Conservation (phyloP, 1,140 invertebrate genomes). For the Drosophila santomea region DNA sequence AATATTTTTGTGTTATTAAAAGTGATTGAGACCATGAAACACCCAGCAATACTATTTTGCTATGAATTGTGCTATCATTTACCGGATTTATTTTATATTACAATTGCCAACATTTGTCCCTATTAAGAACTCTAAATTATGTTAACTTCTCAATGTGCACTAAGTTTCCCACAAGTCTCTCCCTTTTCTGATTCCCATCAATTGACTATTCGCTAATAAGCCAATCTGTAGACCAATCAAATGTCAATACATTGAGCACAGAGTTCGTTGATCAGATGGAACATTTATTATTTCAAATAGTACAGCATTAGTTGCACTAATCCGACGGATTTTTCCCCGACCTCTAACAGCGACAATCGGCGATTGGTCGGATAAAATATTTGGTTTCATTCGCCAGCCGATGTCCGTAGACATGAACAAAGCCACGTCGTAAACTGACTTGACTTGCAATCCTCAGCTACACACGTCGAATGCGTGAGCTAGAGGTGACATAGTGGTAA, state of each 20-base stretch:
- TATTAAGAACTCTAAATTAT: neutral
- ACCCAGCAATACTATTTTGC: neutral
- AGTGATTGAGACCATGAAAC: neutral
- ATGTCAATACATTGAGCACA: slow-evolving; percentile 69
- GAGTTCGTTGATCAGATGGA: slow-evolving; percentile 55
- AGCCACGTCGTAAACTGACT: slow-evolving; percentile 67
- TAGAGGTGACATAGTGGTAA: slow-evolving; percentile 15
- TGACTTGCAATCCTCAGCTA: slow-evolving; percentile 27
- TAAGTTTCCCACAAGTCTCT: slow-evolving; percentile 3
- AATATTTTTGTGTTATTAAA: slow-evolving; percentile 43
- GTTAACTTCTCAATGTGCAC: no score
- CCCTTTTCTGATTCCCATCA: neutral
- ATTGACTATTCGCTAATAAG: slow-evolving; percentile 62
- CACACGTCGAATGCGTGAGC: slow-evolving; percentile 43
- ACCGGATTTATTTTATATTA: no score
- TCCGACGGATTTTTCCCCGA: slow-evolving; percentile 45
- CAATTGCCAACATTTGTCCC: neutral
- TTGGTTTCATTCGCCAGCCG: slow-evolving; percentile 67
- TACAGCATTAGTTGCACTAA: slow-evolving; percentile 16
- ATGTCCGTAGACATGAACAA: slow-evolving; percentile 71
- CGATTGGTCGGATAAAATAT: slow-evolving; percentile 69
- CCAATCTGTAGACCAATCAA: slow-evolving; percentile 75
- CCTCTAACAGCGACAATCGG: slow-evolving; percentile 17
- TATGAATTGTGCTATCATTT: no score
- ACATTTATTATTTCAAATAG: slow-evolving; percentile 68